Percentiles rank a stretch among this genome's conserved stretches.
Evolutionary conservation across 1,140 invertebrate genomes (phyloP).

Genomic region (Teleogryllus occipitalis): DNA sequence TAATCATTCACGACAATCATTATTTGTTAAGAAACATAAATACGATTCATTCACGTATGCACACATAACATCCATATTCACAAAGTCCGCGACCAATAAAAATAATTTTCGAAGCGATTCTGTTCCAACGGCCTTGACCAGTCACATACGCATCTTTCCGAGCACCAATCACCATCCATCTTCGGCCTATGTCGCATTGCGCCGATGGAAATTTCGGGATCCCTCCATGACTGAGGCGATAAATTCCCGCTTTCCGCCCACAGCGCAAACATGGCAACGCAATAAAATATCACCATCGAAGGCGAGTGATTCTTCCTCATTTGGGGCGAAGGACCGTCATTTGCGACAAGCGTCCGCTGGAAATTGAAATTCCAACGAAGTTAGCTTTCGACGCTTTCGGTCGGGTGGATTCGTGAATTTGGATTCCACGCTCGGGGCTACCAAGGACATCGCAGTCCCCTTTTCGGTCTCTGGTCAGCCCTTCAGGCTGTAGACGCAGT

Average conservation of each 20-base stretch:
- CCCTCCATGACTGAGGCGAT: neutral
- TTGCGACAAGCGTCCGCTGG: neutral
- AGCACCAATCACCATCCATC: neutral
- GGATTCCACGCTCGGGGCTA: neutral
- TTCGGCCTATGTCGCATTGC: neutral
- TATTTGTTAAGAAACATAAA: too few species aligned
- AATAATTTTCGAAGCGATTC: too few species aligned
- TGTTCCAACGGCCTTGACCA: too few species aligned
- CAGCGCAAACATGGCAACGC: neutral
- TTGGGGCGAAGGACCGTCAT: neutral
- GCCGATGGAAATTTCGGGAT: neutral
- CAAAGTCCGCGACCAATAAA: too few species aligned
- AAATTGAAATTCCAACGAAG: slow-evolving; percentile 5
- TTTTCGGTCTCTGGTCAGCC: too few species aligned
- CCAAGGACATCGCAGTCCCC: too few species aligned
- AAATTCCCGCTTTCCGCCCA: neutral
- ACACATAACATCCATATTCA: too few species aligned
- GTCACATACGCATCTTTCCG: neutral
- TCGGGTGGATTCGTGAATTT: neutral
- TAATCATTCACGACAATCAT: too few species aligned
- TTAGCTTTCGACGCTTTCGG: neutral
- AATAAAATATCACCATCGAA: neutral
- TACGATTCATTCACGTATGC: too few species aligned
- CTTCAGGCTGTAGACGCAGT: too few species aligned
- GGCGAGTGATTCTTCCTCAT: neutral